Evolutionary conservation across 1,140 invertebrate species (phyloP), one percentile per base, ranked within the genome.

Genomic region (Camponotus vicinus): DNA sequence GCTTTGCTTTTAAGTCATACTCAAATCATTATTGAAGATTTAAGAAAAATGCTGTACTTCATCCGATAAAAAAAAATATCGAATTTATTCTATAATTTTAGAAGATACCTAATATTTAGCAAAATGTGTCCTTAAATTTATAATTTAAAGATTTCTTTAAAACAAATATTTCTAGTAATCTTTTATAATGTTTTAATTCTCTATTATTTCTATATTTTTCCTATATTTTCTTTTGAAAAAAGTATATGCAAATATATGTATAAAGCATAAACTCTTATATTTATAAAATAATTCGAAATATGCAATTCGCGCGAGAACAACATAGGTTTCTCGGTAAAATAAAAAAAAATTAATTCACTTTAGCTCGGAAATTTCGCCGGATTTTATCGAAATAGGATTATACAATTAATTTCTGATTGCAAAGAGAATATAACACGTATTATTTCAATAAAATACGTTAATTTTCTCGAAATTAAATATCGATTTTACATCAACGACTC

Each of bases 1-100:
- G 79, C 78, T 83, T 90, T 70, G 40, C 59, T 88, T 76, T 78
- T 21, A 67, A 90, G 89, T 49, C 49, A 70, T 40, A 49, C 66
- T 88, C 45, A 64, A 69, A 27, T 67, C 55, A n/a, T 61, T 61
- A 40, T 77, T 52, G 49, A 55, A 84, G 57, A 45, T 70, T 83
- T 76, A 49, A 89, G 27, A 76, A 63, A 9, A 37, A 21, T n/a
- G n/a, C 42, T 67, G 42, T n/a, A 18, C 9, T 55, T 27, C 15
- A 34, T n/a, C 27, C 7, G 8, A 8, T 27, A 9, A 8, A 57
- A 21, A 8, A 70, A 70, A 59, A 70, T 32, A 42, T 57, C 18
- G 3, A 7, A 67, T 2, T 66, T 55, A 11, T 27, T 57, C 8
- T 11, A 21, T 18, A 11, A 52, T 57, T 32, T 37, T 15, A 18